Evolutionary conservation across 1,140 invertebrate species (phyloP).

Genomic region (Helicoverpa zea): DNA sequence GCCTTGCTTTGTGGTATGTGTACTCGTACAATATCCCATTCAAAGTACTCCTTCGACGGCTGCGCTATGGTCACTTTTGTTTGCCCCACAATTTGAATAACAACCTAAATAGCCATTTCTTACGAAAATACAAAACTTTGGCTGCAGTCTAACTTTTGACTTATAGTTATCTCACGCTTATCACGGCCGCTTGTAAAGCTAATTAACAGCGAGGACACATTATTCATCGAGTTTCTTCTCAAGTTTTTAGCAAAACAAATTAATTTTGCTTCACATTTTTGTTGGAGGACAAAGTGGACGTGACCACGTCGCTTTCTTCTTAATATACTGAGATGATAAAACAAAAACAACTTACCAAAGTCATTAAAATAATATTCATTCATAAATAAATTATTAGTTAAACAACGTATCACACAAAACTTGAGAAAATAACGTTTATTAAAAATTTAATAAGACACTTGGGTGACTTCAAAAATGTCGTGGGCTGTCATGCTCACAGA

Average conservation of each 20-base stretch:
- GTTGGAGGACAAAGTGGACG: neutral
- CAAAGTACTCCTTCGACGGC: slow-evolving; percentile 6
- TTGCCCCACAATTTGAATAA: slow-evolving; percentile 23
- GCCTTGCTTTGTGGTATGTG: slow-evolving; percentile 20
- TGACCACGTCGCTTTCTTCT: slow-evolving; percentile 2
- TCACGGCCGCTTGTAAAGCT: slow-evolving; percentile 9
- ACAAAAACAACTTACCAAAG: slow-evolving; percentile 35
- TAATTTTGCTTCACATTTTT: slow-evolving; percentile 12
- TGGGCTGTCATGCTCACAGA: slow-evolving; percentile 20
- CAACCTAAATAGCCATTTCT: neutral
- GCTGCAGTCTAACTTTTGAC: neutral
- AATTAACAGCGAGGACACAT: slow-evolving; percentile 17
- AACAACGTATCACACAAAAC: slow-evolving; percentile 15
- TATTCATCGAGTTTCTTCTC: slow-evolving; percentile 32
- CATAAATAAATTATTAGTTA: slow-evolving; percentile 21
- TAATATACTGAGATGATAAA: neutral
- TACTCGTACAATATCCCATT: slow-evolving; percentile 41
- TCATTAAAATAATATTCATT: slow-evolving; percentile 34
- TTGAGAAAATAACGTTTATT: slow-evolving; percentile 36
- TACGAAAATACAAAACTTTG: neutral
- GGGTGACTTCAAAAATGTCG: slow-evolving; percentile 34
- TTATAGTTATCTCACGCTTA: slow-evolving; percentile 11
- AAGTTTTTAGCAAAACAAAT: slow-evolving; percentile 14
- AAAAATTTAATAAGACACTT: slow-evolving; percentile 23
- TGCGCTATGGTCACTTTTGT: slow-evolving; percentile 10